These are phyloP conservation scores for Peromyscus melanophrys DNA, from an alignment of 2,797 vertebrate genomes.

Conservation along the genomic window DNA sequence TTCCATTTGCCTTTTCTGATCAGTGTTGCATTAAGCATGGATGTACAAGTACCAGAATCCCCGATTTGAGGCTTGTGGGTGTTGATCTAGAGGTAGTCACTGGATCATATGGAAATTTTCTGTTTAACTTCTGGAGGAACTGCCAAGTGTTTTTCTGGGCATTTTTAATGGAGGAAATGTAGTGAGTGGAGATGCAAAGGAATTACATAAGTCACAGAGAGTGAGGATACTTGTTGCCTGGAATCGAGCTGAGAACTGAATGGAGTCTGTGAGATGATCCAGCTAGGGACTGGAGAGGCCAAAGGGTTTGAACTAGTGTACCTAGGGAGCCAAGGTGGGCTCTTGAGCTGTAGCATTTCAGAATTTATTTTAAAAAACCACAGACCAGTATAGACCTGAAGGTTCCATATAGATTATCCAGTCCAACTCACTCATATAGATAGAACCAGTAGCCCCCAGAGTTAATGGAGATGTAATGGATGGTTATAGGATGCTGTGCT, in stretches of 20 bases:
- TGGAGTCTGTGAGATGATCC: not conserved
- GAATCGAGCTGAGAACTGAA: not conserved
- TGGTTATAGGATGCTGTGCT: not conserved
- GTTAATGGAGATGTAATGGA: not conserved
- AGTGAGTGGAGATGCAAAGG: not conserved
- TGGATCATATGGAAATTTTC: not conserved
- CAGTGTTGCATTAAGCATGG: not conserved
- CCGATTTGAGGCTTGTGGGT: not conserved
- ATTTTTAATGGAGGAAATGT: not conserved
- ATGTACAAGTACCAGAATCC: not conserved
- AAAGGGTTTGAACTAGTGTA: not conserved
- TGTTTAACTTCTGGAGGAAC: not conserved
- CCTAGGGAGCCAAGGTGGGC: not conserved
- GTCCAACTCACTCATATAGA: not conserved
- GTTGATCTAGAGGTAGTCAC: not conserved
- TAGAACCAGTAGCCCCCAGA: not conserved
- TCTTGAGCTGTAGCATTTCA: not conserved
- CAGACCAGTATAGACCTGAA: not conserved
- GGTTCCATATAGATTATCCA: not conserved
- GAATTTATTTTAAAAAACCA: not conserved
- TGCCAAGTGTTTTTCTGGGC: not conserved
- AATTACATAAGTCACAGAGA: not conserved
- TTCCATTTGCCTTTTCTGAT: not conserved
- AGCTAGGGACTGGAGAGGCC: not conserved
- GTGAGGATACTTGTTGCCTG: not conserved